Evolutionary conservation across 2,797 vertebrate species (phyloP).

Genomic region (Uromys caudimaculatus): DNA sequence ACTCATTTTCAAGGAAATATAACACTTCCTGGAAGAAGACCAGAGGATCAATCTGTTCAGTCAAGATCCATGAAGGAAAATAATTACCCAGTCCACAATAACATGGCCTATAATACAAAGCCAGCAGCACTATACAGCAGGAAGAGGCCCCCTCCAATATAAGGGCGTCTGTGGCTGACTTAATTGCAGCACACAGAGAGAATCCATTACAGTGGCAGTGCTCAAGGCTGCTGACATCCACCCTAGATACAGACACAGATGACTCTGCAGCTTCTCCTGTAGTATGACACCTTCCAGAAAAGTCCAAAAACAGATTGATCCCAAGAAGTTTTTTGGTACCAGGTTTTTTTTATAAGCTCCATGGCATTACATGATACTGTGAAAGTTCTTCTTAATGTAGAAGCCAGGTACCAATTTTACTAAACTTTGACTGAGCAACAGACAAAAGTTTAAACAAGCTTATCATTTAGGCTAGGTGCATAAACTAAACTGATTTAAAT

Average conservation of each 20-base stretch:
- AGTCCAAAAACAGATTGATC: constrained; percentile 23
- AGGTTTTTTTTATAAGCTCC: not conserved
- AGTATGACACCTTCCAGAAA: constrained; percentile 39
- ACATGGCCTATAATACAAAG: constrained; percentile 58
- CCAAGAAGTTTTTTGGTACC: constrained; percentile 56
- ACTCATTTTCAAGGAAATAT: constrained; percentile 66
- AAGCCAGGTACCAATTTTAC: not conserved
- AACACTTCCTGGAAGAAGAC: constrained; percentile 63
- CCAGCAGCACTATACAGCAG: not conserved
- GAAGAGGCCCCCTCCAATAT: not conserved
- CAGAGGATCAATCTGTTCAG: constrained; percentile 65
- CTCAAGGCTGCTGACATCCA: not conserved
- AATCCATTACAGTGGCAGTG: not conserved
- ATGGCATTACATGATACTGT: constrained; percentile 24
- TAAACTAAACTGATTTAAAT: constrained; percentile 40
- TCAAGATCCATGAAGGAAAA: constrained; percentile 19
- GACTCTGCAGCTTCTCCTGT: not conserved
- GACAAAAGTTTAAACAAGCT: not conserved
- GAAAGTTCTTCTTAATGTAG: constrained; percentile 56
- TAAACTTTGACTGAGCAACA: not conserved
- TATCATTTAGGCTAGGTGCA: not conserved
- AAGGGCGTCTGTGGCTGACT: constrained; percentile 39
- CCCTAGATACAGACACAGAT: constrained; percentile 43
- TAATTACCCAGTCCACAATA: constrained; percentile 34
- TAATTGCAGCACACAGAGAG: constrained; percentile 52